Conservation (phyloP, 2,888 invertebrate species). For the Rhagium mordax region DNA sequence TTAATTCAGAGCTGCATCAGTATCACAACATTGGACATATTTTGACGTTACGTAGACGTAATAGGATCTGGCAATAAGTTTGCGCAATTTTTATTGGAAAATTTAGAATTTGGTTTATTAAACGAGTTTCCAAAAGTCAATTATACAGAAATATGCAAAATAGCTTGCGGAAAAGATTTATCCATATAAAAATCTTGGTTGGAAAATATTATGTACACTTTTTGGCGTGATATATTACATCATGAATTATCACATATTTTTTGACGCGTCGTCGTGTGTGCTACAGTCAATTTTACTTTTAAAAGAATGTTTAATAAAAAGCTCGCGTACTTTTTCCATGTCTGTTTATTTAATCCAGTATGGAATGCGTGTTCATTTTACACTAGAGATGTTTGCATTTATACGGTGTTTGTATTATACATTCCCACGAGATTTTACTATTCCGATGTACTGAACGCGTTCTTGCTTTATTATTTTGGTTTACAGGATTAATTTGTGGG, state of each 20-base stretch:
- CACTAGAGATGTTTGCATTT: conserved; percentile 30
- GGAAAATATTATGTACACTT: not conserved
- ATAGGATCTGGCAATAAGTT: no score
- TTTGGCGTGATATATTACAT: not conserved
- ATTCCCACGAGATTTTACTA: conserved; percentile 17
- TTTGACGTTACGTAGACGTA: no score
- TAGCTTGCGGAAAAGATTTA: no score
- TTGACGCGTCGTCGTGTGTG: not conserved
- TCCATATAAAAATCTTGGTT: not conserved
- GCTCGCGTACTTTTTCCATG: conserved; percentile 3
- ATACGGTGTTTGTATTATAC: conserved; percentile 17
- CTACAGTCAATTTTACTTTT: not conserved
- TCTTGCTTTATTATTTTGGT: conserved; percentile 22
- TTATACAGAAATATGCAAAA: no score
- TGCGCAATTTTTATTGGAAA: no score
- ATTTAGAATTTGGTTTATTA: no score
- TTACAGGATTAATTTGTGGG: conserved; percentile 10
- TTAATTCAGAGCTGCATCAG: no score
- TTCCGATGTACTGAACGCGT: not conserved
- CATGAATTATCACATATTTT: not conserved
- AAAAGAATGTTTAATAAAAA: conserved; percentile 7
- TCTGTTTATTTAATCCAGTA: conserved; percentile 24
- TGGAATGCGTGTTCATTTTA: conserved; percentile 36
- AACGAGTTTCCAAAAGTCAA: no score
- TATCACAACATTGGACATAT: no score